Base-by-base conservation (phyloP, 2,113 vertebrate genomes). In the Bostrychus sinensis region DNA sequence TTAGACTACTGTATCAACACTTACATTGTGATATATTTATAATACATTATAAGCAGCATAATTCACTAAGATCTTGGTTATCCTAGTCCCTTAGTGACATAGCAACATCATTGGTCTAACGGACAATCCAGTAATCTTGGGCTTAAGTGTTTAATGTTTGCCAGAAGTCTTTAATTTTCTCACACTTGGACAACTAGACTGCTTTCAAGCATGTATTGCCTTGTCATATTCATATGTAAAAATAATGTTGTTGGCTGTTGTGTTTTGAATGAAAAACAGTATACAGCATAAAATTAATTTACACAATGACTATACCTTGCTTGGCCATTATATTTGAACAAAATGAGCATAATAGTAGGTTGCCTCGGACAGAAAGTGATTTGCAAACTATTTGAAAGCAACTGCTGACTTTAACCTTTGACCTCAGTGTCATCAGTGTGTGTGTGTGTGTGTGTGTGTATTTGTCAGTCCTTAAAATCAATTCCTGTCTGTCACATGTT, bases 101-200 rank as follows among this genome's bases (percentile, higher is more conserved):
- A 12, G 20, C 51, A 13, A 5, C 62, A 76, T 76, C 75, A 64
- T 57, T 55, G 22, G 6, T 70, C 51, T 75, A 83, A 82, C 82
- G 77, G 50, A 59, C 56, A 22, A 10, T 50, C 70, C 82, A 83
- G n/a, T n/a, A n/a, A n/a, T n/a, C n/a, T 72, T 80, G 72, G 65
- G 62, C 23, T 45, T 5, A 39, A 8, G 28, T 16, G 30, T 11
- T 20, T 36, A 1, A 34, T 14, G 9, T 20, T 39, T 13, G n/a
- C 9, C 25, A 14, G 8, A 50, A 16, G 11, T 48, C 12, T 12
- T 1, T 0, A 30, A 30, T 30, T 30, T 7, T 30, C 28, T 30
- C n/a, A 7, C 28, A 4, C 28, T 4, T 30, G 7, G 7, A 30
- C 28, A 4, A 3, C 28, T 30, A n/a, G 28, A 30, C 28, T 30